phyloP scores from a whole-genome alignment of 2,888 invertebrate species.

The Ornithoptera priamus region DNA sequence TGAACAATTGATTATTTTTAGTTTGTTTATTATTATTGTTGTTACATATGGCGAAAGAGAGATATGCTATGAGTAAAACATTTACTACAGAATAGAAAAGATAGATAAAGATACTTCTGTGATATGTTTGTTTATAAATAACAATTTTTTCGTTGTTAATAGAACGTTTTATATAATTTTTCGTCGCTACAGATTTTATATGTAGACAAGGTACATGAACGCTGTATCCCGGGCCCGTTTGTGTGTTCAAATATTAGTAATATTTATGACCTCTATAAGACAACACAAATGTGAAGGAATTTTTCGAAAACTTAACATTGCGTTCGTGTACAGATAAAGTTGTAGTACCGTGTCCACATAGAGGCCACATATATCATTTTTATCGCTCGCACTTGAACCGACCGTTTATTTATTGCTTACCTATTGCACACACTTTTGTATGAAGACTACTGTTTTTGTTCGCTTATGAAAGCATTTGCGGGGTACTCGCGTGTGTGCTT shows the following conservation, averaged over 20 bases:
- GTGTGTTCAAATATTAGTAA: constrained; percentile 4
- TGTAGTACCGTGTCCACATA: constrained; percentile 63
- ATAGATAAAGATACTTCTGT: background rate
- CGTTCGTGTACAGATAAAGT: constrained; percentile 70
- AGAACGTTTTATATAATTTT: background rate
- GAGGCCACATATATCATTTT: constrained; percentile 76
- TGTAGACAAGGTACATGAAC: background rate
- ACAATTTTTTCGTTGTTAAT: background rate
- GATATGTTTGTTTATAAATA: background rate
- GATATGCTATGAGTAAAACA: no score
- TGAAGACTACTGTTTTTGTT: constrained; percentile 48
- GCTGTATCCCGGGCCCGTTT: background rate
- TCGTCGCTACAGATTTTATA: background rate
- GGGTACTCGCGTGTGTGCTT: background rate
- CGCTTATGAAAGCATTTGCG: constrained; percentile 26
- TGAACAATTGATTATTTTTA: background rate
- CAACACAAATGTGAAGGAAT: constrained; percentile 23
- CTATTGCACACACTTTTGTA: constrained; percentile 70
- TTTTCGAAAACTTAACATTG: constrained; percentile 33
- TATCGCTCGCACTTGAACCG: constrained; percentile 73
- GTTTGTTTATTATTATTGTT: background rate
- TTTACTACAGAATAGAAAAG: background rate
- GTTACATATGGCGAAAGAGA: background rate
- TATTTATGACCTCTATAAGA: constrained; percentile 15
- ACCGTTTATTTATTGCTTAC: constrained; percentile 78